Evolutionary conservation across 2,888 invertebrate species (phyloP), one percentile per base, ranked within the genome.

Genomic region (Scaptomyza flava): DNA sequence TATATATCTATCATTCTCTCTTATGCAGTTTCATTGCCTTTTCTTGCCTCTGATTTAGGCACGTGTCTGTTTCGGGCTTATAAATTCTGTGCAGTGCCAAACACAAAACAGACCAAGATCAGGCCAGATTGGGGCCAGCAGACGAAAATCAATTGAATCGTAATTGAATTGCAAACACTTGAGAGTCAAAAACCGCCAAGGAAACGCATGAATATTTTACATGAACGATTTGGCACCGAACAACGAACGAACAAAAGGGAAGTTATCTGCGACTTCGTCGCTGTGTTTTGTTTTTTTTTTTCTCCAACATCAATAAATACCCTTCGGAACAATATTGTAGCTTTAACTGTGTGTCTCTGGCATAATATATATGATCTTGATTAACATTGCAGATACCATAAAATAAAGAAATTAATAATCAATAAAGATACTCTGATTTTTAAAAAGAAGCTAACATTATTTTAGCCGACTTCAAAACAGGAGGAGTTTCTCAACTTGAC

Each of bases 131-230:
- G 72, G 57, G 67, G 70, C 70, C 71, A 62, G 70, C 75, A 79
- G 72, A 73, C 72, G 75, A 82, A 84, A 85, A 81, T 82, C 82
- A 84, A 84, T 85, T 76, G 83, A 85, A 81, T 79, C 81, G 84
- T 84, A 85, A 85, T 81, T 82, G 82, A 85, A 85, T 81, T 82
- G 82, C 78, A 79, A 78, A 78, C 82, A 82, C 80, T 80, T 85
- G 69, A 75, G 77, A 81, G 77, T 60, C 74, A 77, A 72, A 80
- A 82, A 77, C 81, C 84, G 77, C 81, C 43, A 34, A 80, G 83
- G 65, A 82, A 80, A 82, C 80, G 82, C 76, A 80, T 85, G 85
- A 80, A 85, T 85, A 85, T 85, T 85, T 85, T 82, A 85, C 80
- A 74, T 82, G 85, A 85, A 74, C 82, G 78, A 82, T 79, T 84